Evolutionary conservation across 1,140 invertebrate species (phyloP), one percentile per base, ranked within the genome.

Genomic region (Mamestra configurata): DNA sequence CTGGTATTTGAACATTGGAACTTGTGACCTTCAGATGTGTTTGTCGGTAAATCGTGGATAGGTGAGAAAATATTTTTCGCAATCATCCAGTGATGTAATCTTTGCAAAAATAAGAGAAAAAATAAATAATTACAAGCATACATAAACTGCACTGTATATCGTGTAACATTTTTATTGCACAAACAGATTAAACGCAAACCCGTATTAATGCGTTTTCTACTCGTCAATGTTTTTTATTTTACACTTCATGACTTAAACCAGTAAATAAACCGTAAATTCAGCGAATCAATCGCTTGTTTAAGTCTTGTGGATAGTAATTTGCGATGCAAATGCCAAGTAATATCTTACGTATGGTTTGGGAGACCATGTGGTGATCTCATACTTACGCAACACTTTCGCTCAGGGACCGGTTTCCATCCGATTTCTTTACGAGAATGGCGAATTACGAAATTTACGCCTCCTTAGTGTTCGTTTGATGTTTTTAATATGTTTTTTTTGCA

Each of bases 381-480:
- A n/a, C 1, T 75, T 57, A 40, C 71, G 20, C 13, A 59, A 75
- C 55, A 75, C 71, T 75, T 75, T 75, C 71, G 71, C 71, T 46
- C 11, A n/a, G 53, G 35, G 53, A 75, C 71, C 71, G 71, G 71
- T 75, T 75, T 40, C 1, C 59, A 18, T 20, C 24, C 31, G 53
- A 51, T 35, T 55, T 55, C 64, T 68, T 68, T 68, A 24, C 55
- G 53, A 72, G 49, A 37, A 59, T 22, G 53, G 31, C 27, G 31
- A 75, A 75, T 75, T 75, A 59, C 53, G 71, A 75, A 75, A 75
- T 75, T 75, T 57, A 75, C 71, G 71, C 71, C 53, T 59, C 71
- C 55, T 43, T 53, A 15, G 35, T 24, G n/a, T 40, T 24, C 5
- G 10, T 18, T 73, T 43, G 0, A 4, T 13, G 4, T n/a, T 22